Conservation (phyloP, 1,140 invertebrate genomes). For the Nasonia longicornis region DNA sequence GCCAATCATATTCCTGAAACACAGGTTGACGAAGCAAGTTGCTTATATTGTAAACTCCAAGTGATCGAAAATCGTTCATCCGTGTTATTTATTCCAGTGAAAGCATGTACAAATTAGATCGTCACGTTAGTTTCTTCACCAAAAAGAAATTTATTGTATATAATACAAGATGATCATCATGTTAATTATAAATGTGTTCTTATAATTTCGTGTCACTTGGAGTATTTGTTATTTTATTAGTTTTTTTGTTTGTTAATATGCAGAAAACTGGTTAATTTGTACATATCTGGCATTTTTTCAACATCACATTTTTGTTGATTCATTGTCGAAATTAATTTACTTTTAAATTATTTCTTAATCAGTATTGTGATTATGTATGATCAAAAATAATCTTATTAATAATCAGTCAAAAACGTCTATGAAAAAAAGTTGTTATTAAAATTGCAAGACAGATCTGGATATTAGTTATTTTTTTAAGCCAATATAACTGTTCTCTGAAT, state of each 20-base stretch:
- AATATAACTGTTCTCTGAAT: not conserved
- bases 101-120: not conserved
- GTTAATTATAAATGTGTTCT: constrained; percentile 37
- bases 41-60: constrained; percentile 38
- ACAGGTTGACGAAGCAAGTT: constrained; percentile 11
- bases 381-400: not conserved
- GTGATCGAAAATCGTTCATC: constrained; percentile 25
- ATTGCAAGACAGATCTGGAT: not conserved
- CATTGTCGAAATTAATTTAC: not conserved
- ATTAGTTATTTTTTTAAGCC: not conserved
- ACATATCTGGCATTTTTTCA: not conserved
- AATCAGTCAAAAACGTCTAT: not conserved
- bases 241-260: constrained; percentile 37
- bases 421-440: not conserved
- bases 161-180: constrained; percentile 20
- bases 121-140: not conserved
- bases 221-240: constrained; percentile 33
- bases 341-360: constrained; percentile 14
- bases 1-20: constrained; percentile 25
- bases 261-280: not conserved
- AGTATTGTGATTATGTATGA: constrained; percentile 5
- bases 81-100: constrained; percentile 38
- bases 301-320: constrained; percentile 3
- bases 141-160: constrained; percentile 5
- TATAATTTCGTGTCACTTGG: constrained; percentile 24